Evolutionary conservation across 2,888 invertebrate species (phyloP).

Genomic region (Cephus spinipes): DNA sequence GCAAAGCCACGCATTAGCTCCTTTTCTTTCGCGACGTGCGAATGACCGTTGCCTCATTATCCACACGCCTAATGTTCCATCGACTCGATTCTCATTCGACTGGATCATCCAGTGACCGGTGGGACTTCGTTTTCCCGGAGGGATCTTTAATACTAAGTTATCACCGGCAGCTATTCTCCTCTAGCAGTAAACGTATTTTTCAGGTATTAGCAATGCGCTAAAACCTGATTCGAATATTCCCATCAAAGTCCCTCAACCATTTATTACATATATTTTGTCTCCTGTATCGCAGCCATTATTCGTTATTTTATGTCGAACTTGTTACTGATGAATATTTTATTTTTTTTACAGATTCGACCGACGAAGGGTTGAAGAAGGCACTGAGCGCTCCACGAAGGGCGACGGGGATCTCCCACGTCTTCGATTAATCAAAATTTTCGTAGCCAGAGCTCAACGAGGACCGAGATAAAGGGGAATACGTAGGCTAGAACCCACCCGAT

Average conservation of each 20-base stretch:
- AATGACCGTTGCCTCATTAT: too few species aligned
- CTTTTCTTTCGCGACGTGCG: too few species aligned
- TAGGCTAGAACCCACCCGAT: slow-evolving; percentile 10
- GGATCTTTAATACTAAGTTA: too few species aligned
- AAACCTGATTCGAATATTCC: background rate
- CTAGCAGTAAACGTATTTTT: too few species aligned
- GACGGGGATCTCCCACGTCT: slow-evolving; percentile 45
- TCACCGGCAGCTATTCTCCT: too few species aligned
- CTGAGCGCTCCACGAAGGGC: slow-evolving; percentile 47
- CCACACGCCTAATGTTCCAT: too few species aligned
- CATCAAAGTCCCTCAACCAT: background rate
- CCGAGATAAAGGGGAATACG: slow-evolving; percentile 13
- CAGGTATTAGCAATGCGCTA: too few species aligned
- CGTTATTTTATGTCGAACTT: background rate
- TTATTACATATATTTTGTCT: background rate
- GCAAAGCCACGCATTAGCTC: too few species aligned
- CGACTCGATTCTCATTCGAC: too few species aligned
- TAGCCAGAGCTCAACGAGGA: slow-evolving; percentile 37
- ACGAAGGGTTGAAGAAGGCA: slow-evolving; percentile 52
- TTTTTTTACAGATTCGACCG: slow-evolving; percentile 54
- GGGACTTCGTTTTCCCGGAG: too few species aligned
- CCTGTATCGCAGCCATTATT: background rate
- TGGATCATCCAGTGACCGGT: too few species aligned
- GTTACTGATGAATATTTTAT: slow-evolving; percentile 14
- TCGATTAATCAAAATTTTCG: slow-evolving; percentile 50